Evolutionary conservation across 2,797 vertebrate genomes (phyloP).

Genomic region (Glossophaga mutica): DNA sequence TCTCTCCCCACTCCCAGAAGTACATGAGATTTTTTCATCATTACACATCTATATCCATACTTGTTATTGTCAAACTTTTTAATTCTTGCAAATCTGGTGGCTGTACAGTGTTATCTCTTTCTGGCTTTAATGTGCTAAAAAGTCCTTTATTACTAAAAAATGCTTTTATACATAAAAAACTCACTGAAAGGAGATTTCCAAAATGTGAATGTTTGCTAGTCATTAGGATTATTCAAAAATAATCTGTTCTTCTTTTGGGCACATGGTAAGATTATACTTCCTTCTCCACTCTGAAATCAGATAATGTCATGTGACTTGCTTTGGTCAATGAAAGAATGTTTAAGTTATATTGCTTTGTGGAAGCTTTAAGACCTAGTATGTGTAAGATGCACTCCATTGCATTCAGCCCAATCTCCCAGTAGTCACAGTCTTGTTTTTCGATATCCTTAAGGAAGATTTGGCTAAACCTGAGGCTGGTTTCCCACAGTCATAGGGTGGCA

Average conservation of each 20-base stretch:
- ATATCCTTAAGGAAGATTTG: not conserved
- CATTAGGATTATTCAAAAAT: not conserved
- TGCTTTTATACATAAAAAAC: not conserved
- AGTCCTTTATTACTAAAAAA: not conserved
- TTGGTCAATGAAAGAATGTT: not conserved
- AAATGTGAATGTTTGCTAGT: not conserved
- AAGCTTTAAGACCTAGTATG: not conserved
- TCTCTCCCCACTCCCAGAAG: not conserved
- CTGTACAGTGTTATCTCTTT: not conserved
- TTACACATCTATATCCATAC: not conserved
- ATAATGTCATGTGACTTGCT: not conserved
- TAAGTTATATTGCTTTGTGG: not conserved
- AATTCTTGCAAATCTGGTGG: constrained; percentile 11
- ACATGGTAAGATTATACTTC: not conserved
- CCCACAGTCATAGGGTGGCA: not conserved
- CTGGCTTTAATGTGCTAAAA: not conserved
- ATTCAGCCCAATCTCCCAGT: not conserved
- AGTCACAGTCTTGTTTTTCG: not conserved
- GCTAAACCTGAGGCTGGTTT: not conserved
- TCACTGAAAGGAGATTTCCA: not conserved
- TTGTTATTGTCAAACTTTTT: not conserved
- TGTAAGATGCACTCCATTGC: not conserved
- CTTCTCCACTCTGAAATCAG: not conserved
- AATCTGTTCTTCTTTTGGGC: not conserved
- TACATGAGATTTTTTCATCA: not conserved